phyloP scores from a whole-genome alignment of 2,888 invertebrate genomes.

The Acanthoscelides obtectus region DNA sequence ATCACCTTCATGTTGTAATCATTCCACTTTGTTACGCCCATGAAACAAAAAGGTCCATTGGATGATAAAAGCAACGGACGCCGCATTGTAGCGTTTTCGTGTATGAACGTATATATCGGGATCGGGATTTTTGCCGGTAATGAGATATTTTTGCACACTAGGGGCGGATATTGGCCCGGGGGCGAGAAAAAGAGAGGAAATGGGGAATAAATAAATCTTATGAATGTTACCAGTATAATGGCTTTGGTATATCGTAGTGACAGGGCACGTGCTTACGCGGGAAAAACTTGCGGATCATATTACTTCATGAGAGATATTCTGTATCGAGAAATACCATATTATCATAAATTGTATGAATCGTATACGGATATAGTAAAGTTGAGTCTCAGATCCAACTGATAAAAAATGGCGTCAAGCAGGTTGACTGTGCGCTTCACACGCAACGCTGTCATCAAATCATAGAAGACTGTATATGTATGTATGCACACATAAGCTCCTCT shows the following conservation, averaged over 20 bases:
- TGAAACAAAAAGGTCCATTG: neutral
- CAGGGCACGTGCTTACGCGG: neutral
- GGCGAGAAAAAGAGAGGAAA: constrained; percentile 31
- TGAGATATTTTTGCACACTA: constrained; percentile 37
- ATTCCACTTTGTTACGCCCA: neutral
- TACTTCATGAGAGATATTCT: neutral
- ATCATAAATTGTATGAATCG: neutral
- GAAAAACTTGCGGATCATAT: neutral
- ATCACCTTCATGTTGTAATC: too few species aligned
- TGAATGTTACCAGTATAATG: neutral
- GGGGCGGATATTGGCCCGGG: constrained; percentile 20
- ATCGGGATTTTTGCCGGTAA: constrained; percentile 34
- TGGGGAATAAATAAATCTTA: constrained; percentile 9
- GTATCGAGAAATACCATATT: neutral
- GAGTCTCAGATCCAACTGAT: too few species aligned
- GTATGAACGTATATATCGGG: constrained; percentile 27
- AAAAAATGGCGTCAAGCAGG: too few species aligned
- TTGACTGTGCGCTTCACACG: too few species aligned
- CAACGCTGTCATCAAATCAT: too few species aligned
- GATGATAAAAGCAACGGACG: constrained; percentile 37
- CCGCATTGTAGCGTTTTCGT: constrained; percentile 38
- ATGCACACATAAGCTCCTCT: too few species aligned
- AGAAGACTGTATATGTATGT: too few species aligned
- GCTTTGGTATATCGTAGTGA: neutral
- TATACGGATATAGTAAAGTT: neutral